phyloP scores from a whole-genome alignment of 2,888 invertebrate genomes.

The Acrobasis suavella region DNA sequence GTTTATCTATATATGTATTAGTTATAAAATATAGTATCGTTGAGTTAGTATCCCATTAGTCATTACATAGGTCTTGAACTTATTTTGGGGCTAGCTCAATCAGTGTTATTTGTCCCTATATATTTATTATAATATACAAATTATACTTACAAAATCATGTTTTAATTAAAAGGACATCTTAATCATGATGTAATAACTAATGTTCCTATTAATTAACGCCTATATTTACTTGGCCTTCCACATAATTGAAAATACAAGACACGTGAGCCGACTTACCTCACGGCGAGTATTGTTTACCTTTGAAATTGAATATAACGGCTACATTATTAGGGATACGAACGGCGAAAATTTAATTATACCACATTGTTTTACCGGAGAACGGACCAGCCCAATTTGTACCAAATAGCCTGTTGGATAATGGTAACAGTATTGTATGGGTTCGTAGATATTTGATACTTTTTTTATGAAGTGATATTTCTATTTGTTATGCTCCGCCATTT shows the following conservation, averaged over 20 bases:
- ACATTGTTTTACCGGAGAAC: slow-evolving; percentile 26
- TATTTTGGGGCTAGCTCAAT: too few species aligned
- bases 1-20: too few species aligned
- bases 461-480: background rate
- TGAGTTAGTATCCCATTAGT: too few species aligned
- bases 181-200: background rate
- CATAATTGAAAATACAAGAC: slow-evolving; percentile 38
- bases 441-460: background rate
- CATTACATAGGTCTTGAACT: too few species aligned
- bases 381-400: background rate
- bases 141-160: too few species aligned
- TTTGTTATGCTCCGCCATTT: too few species aligned
- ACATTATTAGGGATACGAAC: slow-evolving; percentile 43
- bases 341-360: slow-evolving; percentile 51
- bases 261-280: slow-evolving; percentile 32
- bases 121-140: too few species aligned
- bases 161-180: too few species aligned
- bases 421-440: background rate
- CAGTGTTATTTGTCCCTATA: too few species aligned
- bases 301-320: slow-evolving; percentile 55
- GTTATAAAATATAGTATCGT: too few species aligned
- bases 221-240: slow-evolving; percentile 41
- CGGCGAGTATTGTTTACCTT: slow-evolving; percentile 50
- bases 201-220: slow-evolving; percentile 33
- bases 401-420: background rate